phyloP scores from a whole-genome alignment of 2,797 vertebrate genomes.

The Fundulus diaphanus region DNA sequence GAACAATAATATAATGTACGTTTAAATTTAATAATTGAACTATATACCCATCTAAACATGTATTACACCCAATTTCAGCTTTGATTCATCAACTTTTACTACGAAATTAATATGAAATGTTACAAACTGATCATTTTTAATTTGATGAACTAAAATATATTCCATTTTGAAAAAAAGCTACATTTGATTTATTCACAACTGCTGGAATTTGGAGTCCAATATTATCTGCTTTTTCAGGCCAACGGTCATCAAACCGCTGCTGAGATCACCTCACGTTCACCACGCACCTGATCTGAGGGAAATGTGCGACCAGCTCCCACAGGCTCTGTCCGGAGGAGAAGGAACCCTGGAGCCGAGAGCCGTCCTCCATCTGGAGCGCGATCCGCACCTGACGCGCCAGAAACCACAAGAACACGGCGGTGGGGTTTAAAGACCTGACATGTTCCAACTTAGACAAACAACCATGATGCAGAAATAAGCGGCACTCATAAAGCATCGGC shows the following conservation, averaged over 20 bases:
- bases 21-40: no score
- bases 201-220: neutral
- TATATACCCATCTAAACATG: neutral
- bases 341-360: conserved; percentile 87
- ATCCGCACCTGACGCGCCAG: conserved; percentile 85
- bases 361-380: conserved; percentile 90
- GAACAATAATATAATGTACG: neutral
- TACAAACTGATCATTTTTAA: neutral
- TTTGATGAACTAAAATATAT: neutral
- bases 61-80: neutral
- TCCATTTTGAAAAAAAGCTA: neutral
- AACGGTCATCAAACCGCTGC: neutral
- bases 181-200: neutral
- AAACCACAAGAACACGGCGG: conserved; percentile 19
- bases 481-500: conserved; percentile 9
- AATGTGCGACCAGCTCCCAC: conserved; percentile 91
- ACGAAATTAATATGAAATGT: neutral
- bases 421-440: conserved; percentile 5
- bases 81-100: neutral
- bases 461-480: conserved; percentile 14
- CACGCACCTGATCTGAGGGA: conserved; percentile 87
- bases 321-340: conserved; percentile 88
- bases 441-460: conserved; percentile 7
- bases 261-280: neutral
- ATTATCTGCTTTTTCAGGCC: no score